Percentiles rank a stretch among this genome's conserved stretches.
These are phyloP conservation scores for Hylomyscus alleni DNA, from an alignment of 2,797 vertebrate species.

Conservation along the genomic window DNA sequence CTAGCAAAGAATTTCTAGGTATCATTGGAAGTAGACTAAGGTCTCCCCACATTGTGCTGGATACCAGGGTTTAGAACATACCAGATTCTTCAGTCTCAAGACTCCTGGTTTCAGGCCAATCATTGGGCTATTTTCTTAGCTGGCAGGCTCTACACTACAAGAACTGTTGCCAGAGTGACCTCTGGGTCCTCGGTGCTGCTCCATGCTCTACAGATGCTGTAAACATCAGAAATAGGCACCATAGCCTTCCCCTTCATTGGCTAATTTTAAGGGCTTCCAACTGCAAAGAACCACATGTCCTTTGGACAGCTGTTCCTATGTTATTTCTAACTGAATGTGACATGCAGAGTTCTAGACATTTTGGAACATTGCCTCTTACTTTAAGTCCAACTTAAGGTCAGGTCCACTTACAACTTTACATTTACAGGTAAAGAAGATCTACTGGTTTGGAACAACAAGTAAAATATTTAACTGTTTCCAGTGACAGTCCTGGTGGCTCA, in stretches of 20 bases:
- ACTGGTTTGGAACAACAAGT: background rate
- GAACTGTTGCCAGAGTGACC: background rate
- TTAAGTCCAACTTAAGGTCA: background rate
- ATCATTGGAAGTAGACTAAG: no score
- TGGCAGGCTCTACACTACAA: fast-evolving
- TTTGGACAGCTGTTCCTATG: background rate
- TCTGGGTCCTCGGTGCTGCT: background rate
- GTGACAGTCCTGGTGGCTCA: background rate
- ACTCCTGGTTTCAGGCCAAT: background rate
- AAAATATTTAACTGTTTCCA: background rate
- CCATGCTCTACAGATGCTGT: background rate
- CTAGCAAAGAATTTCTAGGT: no score
- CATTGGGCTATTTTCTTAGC: background rate
- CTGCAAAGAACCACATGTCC: background rate
- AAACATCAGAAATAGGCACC: background rate
- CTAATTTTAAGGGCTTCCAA: conserved; percentile 29
- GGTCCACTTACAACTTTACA: background rate
- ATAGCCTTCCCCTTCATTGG: background rate
- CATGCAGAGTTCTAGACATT: conserved; percentile 16
- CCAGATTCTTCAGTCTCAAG: background rate
- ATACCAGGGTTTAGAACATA: background rate
- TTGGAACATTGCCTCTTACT: background rate
- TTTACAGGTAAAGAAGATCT: background rate
- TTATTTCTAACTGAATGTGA: background rate
- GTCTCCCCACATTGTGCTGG: background rate